phyloP scores from a whole-genome alignment of 2,888 invertebrate genomes.

The Argyresthia goedartella region DNA sequence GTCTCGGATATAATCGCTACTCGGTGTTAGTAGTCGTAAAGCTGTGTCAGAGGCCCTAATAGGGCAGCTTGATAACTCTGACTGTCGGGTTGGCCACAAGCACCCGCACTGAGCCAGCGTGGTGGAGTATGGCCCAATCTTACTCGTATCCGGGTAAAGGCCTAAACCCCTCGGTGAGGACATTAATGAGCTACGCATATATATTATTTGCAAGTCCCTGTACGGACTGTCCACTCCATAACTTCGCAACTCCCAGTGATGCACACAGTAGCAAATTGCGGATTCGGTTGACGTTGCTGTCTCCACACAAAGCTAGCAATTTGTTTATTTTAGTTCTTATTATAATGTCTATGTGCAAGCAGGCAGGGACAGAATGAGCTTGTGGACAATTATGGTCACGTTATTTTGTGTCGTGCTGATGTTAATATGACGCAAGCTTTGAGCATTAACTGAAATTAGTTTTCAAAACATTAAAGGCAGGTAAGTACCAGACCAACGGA shows the following conservation, averaged over 20 bases:
- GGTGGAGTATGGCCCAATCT: too few relatives aligned
- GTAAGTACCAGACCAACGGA: too few relatives aligned
- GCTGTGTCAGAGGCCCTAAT: too few relatives aligned
- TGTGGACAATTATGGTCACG: background rate
- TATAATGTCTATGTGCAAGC: background rate
- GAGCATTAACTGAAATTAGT: background rate
- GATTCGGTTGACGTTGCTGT: background rate
- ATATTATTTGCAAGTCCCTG: background rate
- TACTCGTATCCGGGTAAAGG: too few relatives aligned
- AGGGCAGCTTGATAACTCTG: too few relatives aligned
- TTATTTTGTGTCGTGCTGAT: background rate
- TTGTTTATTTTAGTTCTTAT: constrained; percentile 2
- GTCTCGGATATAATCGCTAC: too few relatives aligned
- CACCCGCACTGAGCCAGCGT: too few relatives aligned
- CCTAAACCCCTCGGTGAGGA: too few relatives aligned
- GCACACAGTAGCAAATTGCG: background rate
- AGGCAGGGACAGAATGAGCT: background rate
- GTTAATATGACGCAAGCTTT: background rate
- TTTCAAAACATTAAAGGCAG: too few relatives aligned
- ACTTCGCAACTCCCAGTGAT: background rate
- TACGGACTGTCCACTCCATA: background rate
- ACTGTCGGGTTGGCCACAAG: too few relatives aligned
- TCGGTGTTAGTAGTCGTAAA: too few relatives aligned
- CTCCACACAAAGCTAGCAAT: background rate
- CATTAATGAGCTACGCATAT: too few relatives aligned